These are phyloP conservation scores for Nephrocerus scutellatus DNA, from an alignment of 2,888 invertebrate genomes.

Conservation along the genomic window DNA sequence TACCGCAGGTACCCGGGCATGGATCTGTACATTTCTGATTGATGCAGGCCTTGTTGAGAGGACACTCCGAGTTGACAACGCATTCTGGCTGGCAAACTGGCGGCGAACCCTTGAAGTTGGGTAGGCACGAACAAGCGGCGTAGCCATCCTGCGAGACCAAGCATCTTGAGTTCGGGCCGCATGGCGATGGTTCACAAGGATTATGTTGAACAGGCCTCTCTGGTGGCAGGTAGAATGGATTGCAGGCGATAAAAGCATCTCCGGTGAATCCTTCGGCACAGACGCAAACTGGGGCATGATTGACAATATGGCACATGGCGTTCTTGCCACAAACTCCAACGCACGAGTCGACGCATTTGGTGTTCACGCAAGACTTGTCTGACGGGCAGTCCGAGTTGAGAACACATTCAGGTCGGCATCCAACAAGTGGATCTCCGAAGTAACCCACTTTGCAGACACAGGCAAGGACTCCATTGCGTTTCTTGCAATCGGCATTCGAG, in stretches of 20 bases:
- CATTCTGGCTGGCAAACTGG: slow-evolving; percentile 81
- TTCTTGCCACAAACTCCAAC: slow-evolving; percentile 66
- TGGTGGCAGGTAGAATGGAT: slow-evolving; percentile 49
- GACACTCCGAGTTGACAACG: slow-evolving; percentile 73
- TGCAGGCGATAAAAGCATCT: slow-evolving; percentile 69
- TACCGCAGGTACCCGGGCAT: slow-evolving; percentile 76
- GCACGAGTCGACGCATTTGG: slow-evolving; percentile 72
- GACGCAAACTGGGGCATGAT: slow-evolving; percentile 70
- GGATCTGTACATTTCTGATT: slow-evolving; percentile 75
- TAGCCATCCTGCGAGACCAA: slow-evolving; percentile 61
- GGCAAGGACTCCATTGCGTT: slow-evolving; percentile 57
- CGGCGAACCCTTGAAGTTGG: slow-evolving; percentile 69
- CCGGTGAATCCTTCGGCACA: slow-evolving; percentile 66
- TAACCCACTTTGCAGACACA: slow-evolving; percentile 70
- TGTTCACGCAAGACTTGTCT: slow-evolving; percentile 66
- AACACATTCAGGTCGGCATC: slow-evolving; percentile 74
- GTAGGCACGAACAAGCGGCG: slow-evolving; percentile 72
- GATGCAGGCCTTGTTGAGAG: slow-evolving; percentile 69
- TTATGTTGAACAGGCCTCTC: slow-evolving; percentile 49
- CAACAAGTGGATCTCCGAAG: slow-evolving; percentile 71
- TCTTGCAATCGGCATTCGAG: slow-evolving; percentile 63
- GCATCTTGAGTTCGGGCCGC: slow-evolving; percentile 73
- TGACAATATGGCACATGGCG: slow-evolving; percentile 64
- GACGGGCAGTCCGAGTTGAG: slow-evolving; percentile 70
- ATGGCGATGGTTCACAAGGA: slow-evolving; percentile 76